Percentiles rank a stretch among this genome's conserved stretches.
Evolutionary conservation across 2,113 vertebrate species (phyloP).

Genomic region (Dicerorhinus sumatrensis): DNA sequence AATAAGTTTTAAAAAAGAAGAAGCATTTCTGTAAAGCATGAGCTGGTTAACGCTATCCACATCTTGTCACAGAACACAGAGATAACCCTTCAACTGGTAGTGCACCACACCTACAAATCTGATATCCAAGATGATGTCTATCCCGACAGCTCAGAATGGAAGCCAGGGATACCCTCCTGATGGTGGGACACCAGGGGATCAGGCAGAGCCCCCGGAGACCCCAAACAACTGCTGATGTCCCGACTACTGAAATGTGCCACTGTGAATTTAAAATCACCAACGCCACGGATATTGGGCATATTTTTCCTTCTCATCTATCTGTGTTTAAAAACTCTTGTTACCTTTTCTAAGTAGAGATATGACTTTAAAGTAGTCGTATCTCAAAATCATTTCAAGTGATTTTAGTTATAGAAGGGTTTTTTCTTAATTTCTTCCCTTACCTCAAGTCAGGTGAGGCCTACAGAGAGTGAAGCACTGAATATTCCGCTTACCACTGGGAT

Average conservation of each 20-base stretch:
- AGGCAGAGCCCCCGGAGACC: not conserved
- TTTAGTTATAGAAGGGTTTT: not conserved
- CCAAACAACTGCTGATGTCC: accelerated
- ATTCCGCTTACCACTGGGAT: slow-evolving; percentile 91
- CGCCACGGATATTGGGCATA: accelerated
- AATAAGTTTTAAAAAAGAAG: not conserved
- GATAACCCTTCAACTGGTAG: not conserved
- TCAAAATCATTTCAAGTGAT: too few relatives aligned
- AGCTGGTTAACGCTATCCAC: not conserved
- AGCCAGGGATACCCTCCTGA: not conserved
- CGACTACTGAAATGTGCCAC: not conserved
- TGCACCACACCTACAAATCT: not conserved
- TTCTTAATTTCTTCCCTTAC: not conserved
- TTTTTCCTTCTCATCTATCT: not conserved
- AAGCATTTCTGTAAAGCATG: not conserved
- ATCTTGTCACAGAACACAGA: not conserved
- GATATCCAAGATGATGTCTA: not conserved
- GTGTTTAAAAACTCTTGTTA: not conserved
- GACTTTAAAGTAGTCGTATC: too few relatives aligned
- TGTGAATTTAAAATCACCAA: not conserved
- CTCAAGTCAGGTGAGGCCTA: not conserved
- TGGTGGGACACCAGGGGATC: accelerated
- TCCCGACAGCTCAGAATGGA: not conserved
- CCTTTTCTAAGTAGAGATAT: not conserved
- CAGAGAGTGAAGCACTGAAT: not conserved